A percentile compares a stretch with the other conserved stretches of the same genome.
These are phyloP conservation scores for Donacobius atricapilla DNA, from an alignment of 2,113 vertebrate genomes.

Conservation along the genomic window DNA sequence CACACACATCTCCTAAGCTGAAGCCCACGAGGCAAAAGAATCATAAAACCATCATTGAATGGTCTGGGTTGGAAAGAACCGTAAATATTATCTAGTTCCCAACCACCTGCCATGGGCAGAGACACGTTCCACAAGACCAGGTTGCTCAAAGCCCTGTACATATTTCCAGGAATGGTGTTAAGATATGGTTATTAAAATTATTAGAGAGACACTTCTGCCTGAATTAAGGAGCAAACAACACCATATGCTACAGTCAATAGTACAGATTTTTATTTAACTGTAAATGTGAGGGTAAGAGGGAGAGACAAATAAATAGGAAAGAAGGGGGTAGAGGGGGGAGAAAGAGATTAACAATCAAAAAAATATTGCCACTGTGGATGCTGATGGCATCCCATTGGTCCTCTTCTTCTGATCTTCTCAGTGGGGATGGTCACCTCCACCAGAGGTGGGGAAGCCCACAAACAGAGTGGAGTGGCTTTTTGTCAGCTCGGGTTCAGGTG, in stretches of 20 bases:
- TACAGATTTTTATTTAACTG: not conserved
- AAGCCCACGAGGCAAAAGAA: not conserved
- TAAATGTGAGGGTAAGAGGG: not conserved
- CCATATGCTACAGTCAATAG: not conserved
- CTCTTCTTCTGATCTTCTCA: not conserved
- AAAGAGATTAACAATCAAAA: not conserved
- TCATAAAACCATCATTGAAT: not conserved
- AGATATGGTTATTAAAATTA: not conserved
- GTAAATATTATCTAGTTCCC: not conserved
- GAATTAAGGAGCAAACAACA: not conserved
- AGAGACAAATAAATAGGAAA: not conserved
- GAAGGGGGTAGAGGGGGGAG: accelerated
- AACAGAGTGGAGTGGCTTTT: not conserved
- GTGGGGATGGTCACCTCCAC: not conserved
- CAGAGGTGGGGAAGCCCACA: not conserved
- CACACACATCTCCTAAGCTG: not conserved
- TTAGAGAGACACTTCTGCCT: not conserved
- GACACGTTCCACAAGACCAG: not conserved
- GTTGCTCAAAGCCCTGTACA: not conserved
- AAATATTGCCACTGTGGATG: not conserved
- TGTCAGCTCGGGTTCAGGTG: not conserved
- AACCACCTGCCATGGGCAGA: not conserved
- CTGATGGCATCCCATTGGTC: not conserved
- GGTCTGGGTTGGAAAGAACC: not conserved
- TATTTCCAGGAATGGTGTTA: not conserved